Evolutionary conservation across 2,888 invertebrate genomes (phyloP).

Genomic region (Drosophila setosimentum): DNA sequence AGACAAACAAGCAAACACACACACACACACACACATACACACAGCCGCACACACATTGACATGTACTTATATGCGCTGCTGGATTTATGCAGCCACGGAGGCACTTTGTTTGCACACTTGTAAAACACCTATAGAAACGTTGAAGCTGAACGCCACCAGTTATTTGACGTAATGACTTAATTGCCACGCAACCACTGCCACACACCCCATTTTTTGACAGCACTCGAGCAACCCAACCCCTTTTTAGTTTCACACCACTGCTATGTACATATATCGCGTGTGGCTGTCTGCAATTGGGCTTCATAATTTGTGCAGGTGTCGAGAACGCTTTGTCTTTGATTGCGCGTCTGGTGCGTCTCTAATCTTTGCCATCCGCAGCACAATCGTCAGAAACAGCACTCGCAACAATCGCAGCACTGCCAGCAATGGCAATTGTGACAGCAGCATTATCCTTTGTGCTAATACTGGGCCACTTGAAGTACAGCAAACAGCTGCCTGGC

Average conservation of each 20-base stretch:
- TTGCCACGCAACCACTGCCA: constrained; percentile 58
- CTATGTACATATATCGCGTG: constrained; percentile 12
- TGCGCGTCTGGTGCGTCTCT: constrained; percentile 70
- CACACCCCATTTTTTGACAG: constrained; percentile 17
- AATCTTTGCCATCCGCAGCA: constrained; percentile 73
- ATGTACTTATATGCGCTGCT: constrained; percentile 23
- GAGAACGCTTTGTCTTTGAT: constrained; percentile 76
- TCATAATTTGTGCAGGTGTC: constrained; percentile 80
- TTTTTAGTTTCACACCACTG: constrained; percentile 6
- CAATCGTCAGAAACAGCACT: constrained; percentile 41
- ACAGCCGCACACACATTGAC: constrained; percentile 9
- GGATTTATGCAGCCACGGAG: constrained; percentile 62
- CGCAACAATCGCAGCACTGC: not conserved
- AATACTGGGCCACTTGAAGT: constrained; percentile 51
- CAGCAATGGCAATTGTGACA: constrained; percentile 5
- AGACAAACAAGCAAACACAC: constrained; percentile 51
- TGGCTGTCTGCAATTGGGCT: constrained; percentile 53
- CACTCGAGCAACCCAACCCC: not conserved
- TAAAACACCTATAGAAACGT: constrained; percentile 67
- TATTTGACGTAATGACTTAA: constrained; percentile 78
- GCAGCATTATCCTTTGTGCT: constrained; percentile 45
- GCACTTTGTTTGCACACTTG: constrained; percentile 77
- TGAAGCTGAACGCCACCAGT: constrained; percentile 52
- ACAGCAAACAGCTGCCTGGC: constrained; percentile 45
- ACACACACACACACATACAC: constrained; percentile 43